Conservation (phyloP, 1,140 invertebrate species). For the Battus philenor region DNA sequence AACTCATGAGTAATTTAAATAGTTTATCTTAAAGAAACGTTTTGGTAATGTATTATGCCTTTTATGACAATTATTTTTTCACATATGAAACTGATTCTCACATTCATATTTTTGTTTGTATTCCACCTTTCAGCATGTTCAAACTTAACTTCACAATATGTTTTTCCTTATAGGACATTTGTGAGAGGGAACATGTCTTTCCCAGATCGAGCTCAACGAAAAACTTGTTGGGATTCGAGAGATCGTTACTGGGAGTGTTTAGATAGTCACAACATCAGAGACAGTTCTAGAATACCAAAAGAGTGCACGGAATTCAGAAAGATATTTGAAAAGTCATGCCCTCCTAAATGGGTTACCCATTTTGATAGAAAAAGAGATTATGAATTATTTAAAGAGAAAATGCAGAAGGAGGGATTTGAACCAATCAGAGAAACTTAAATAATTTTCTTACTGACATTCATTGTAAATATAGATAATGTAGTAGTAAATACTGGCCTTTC, state of each 20-base stretch:
- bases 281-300: constrained; percentile 64
- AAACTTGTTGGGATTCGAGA: constrained; percentile 88
- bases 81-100: too few species aligned
- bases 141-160: constrained; percentile 4
- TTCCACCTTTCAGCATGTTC: too few species aligned
- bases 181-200: constrained; percentile 83
- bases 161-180: constrained; percentile 38
- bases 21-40: too few species aligned
- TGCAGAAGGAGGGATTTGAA: constrained; percentile 90
- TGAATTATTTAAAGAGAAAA: constrained; percentile 91
- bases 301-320: constrained; percentile 85
- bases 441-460: constrained; percentile 27
- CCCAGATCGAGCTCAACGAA: constrained; percentile 86
- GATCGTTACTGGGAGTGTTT: constrained; percentile 95
- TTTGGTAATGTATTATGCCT: too few species aligned
- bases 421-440: constrained; percentile 73
- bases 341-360: constrained; percentile 94
- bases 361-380: constrained; percentile 94
- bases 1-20: too few species aligned
- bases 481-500: constrained; percentile 55
- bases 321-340: constrained; percentile 88
- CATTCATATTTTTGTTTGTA: too few species aligned
- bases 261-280: constrained; percentile 78
- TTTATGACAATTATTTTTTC: too few species aligned
- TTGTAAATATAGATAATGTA: constrained; percentile 65